A percentile compares a stretch with the other conserved stretches of the same genome.
These are phyloP conservation scores for Polypterus bichir DNA, from an alignment of 2,113 vertebrate species.

Conservation along the genomic window DNA sequence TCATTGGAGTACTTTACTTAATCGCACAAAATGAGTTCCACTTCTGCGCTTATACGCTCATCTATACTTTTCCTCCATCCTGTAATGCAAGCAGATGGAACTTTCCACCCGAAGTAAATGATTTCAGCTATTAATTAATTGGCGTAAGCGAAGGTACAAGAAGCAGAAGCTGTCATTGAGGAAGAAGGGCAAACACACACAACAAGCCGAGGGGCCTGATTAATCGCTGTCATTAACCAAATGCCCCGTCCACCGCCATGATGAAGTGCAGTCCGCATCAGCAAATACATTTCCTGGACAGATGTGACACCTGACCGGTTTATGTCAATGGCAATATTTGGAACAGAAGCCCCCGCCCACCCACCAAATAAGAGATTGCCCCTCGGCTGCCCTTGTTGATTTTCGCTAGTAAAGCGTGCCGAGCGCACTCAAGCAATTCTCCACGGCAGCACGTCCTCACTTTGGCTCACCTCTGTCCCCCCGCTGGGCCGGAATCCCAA, in stretches of 20 bases:
- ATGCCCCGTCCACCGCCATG: neutral
- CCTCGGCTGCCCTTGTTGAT: neutral
- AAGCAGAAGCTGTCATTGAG: neutral
- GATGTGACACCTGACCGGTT: neutral
- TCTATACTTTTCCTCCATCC: neutral
- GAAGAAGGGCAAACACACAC: neutral
- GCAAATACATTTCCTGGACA: neutral
- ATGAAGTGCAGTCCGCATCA: neutral
- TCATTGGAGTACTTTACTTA: too few species aligned
- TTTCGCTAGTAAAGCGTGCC: neutral
- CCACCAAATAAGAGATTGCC: neutral
- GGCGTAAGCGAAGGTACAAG: neutral
- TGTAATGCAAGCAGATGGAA: neutral
- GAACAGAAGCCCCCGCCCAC: neutral
- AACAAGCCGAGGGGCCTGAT: neutral
- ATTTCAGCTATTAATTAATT: neutral
- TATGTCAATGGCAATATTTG: neutral
- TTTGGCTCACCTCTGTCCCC: neutral
- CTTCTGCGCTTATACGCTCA: neutral
- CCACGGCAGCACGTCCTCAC: neutral
- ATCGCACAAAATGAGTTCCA: neutral
- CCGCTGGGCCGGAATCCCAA: neutral
- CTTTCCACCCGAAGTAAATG: neutral
- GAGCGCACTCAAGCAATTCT: neutral
- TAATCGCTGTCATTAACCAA: slow-evolving; percentile 2